Percentiles rank a stretch among this genome's conserved stretches.
Evolutionary conservation across 2,888 invertebrate genomes (phyloP).

Genomic region (Bombyx huttoni): DNA sequence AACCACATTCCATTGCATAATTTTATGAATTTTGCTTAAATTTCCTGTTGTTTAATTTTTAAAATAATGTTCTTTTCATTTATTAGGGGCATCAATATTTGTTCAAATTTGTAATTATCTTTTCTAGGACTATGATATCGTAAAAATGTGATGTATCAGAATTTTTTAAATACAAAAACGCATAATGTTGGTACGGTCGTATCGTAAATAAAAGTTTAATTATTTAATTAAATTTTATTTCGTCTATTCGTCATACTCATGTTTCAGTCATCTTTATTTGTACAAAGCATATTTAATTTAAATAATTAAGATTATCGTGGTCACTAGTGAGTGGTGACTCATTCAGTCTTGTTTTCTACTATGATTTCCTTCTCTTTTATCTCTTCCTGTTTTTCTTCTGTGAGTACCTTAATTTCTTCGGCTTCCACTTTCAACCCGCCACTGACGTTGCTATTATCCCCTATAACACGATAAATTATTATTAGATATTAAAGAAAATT

Average conservation of each 20-base stretch:
- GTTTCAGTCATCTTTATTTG: conserved; percentile 5
- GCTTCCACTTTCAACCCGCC: conserved; percentile 23
- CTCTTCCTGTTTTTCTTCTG: conserved; percentile 16
- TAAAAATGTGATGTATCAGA: too few relatives aligned
- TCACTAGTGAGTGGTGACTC: conserved; percentile 38
- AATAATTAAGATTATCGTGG: conserved; percentile 23
- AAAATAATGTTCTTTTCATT: too few relatives aligned
- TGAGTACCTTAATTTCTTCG: conserved; percentile 16
- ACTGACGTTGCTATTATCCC: conserved; percentile 36
- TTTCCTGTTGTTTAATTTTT: too few relatives aligned
- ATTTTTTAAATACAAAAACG: too few relatives aligned
- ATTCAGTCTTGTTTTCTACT: conserved; percentile 42
- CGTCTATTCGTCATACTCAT: neutral
- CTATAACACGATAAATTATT: conserved; percentile 22
- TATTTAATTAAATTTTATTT: neutral
- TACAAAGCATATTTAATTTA: conserved; percentile 21
- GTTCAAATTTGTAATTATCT: too few relatives aligned
- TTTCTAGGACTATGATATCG: too few relatives aligned
- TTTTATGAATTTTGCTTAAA: too few relatives aligned
- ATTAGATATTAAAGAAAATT: neutral
- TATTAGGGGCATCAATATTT: too few relatives aligned
- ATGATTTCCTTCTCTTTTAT: conserved; percentile 16
- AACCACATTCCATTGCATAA: too few relatives aligned
- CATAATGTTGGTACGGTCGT: too few relatives aligned
- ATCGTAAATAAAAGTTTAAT: neutral